Evolutionary conservation across 2,797 vertebrate genomes (phyloP).

Genomic region (Vipera ursinii): DNA sequence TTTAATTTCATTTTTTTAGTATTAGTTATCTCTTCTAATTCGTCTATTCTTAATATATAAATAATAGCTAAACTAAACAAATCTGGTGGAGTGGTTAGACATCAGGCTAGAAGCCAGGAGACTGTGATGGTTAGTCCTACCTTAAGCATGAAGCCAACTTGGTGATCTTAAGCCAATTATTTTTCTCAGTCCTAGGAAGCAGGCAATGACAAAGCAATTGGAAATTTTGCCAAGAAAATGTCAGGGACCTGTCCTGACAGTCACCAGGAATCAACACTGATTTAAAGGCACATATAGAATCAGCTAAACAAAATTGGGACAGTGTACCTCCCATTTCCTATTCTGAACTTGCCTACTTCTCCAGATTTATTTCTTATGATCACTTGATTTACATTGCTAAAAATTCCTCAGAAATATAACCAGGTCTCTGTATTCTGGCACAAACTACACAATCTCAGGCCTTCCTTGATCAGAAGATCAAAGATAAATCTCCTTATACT

Average conservation of each 20-base stretch:
- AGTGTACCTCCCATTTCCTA: neutral
- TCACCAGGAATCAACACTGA: neutral
- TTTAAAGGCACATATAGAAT: neutral
- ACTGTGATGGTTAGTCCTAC: neutral
- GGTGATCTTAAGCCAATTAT: neutral
- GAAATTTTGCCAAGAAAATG: neutral
- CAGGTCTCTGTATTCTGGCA: neutral
- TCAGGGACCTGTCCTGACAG: neutral
- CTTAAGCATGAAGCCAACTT: neutral
- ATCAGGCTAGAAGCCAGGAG: neutral
- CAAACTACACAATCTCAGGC: neutral
- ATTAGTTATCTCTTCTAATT: neutral
- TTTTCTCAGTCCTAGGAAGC: neutral
- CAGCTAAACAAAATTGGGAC: neutral
- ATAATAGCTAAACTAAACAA: neutral
- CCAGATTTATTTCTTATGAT: neutral
- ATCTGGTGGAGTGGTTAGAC: neutral
- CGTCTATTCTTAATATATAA: neutral
- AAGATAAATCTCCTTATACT: neutral
- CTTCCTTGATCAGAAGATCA: neutral
- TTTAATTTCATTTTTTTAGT: neutral
- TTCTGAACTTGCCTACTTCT: neutral
- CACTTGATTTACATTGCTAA: neutral
- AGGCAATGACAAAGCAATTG: neutral
- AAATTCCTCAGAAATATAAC: neutral